Evolutionary conservation across 2,113 vertebrate genomes (phyloP), one percentile per base, ranked within the genome.

Genomic region (Colossoma macropomum): DNA sequence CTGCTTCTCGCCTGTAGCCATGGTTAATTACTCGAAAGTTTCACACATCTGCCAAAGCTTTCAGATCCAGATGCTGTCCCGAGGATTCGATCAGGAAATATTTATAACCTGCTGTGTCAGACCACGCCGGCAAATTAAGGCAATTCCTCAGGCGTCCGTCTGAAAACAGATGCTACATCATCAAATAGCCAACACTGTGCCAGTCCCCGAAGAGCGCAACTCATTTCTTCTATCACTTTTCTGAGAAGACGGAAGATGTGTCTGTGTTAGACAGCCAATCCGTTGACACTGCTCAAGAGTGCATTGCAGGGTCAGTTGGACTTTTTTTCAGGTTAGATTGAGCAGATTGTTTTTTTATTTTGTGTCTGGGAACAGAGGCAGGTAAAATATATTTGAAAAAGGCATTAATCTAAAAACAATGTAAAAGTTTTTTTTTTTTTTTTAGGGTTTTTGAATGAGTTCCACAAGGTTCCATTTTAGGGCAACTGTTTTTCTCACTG

Each of bases 61-160:
- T 11, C 60, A 5, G 19, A 62, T 80, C 73, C 54, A 75, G 66
- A 77, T 73, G 75, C 60, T 63, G 25, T 56, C 54, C 50, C 32
- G 45, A 59, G 60, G 62, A 78, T 83, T 81, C 77, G 85, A 83
- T 85, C 54, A 34, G 77, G 83, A 82, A 77, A 75, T 76, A 83
- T 79, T 83, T 77, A 83, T 86, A 85, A 85, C 77, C 54, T 80
- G 54, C 71, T 80, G 69, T 71, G 83, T 82, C 86, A 85, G 74
- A 82, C 65, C 75, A 79, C 66, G 62, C 56, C 38, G 69, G 74
- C 59, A 78, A 54, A 88, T 79, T 75, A 71, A 81, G 45, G 52
- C 30, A 60, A 75, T 68, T 80, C 77, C 77, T 68, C 70, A 38
- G 69, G 65, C 77, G 3, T 69, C 25, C 54, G 10, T 75, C 56